Percentiles rank a stretch among this genome's conserved stretches.
These are phyloP conservation scores for Trididemnum miniatum DNA, from an alignment of 23 tunicate genomes.

Conservation along the genomic window DNA sequence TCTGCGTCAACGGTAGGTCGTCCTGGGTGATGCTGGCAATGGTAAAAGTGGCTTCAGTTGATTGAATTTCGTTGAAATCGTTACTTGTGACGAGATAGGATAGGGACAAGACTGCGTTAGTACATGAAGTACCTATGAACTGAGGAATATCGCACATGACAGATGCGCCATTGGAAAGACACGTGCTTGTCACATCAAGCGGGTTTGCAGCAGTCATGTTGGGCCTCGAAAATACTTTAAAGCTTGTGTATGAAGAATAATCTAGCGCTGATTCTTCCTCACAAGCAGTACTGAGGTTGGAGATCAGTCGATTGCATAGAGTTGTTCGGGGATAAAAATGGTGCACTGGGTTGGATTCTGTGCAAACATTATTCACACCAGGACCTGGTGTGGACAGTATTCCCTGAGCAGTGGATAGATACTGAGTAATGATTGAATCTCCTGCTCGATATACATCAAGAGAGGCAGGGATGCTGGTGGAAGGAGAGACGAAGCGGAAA, in stretches of 20 bases:
- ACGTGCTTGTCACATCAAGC: not conserved
- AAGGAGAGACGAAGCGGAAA: constrained; percentile 17
- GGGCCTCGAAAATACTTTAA: constrained; percentile 35
- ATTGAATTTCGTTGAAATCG: constrained; percentile 20
- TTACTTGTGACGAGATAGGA: constrained; percentile 4
- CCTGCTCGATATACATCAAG: constrained; percentile 10
- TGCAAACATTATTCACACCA: constrained; percentile 35
- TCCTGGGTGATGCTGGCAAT: not conserved
- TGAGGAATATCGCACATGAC: not conserved
- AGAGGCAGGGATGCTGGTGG: constrained; percentile 1
- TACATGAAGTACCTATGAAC: not conserved
- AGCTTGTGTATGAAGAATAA: constrained; percentile 25
- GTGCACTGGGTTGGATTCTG: constrained; percentile 41
- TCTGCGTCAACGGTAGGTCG: constrained; percentile 20
- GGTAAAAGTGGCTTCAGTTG: not conserved
- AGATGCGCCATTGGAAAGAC: not conserved
- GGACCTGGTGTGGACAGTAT: constrained; percentile 21
- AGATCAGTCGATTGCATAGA: constrained; percentile 26
- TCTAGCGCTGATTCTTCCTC: constrained; percentile 23
- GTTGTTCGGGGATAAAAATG: constrained; percentile 15
- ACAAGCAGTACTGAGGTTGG: constrained; percentile 26
- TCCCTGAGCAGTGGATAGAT: constrained; percentile 24
- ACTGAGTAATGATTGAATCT: constrained; percentile 12
- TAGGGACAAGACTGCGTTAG: constrained; percentile 27
- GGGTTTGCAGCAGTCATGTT: not conserved